These are phyloP conservation scores for Onychomys leucogaster DNA, from an alignment of 2,797 vertebrate species.

Conservation along the genomic window DNA sequence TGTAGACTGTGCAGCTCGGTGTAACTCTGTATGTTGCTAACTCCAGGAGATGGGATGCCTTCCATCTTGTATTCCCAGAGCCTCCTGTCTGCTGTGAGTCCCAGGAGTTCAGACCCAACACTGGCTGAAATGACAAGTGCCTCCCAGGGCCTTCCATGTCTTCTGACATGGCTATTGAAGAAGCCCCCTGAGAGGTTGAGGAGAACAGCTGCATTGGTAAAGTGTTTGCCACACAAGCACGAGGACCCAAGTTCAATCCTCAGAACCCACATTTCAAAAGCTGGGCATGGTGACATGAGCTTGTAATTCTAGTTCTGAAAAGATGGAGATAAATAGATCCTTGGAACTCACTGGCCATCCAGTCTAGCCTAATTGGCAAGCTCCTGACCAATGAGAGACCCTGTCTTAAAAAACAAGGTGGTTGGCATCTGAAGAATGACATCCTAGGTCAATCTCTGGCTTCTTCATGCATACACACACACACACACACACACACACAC, in stretches of 20 bases:
- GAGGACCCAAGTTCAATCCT: not conserved
- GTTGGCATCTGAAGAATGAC: not conserved
- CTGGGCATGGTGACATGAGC: not conserved
- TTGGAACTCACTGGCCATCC: no score
- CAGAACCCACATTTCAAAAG: not conserved
- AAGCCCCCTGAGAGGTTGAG: not conserved
- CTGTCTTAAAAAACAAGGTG: not conserved
- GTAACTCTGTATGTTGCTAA: not conserved
- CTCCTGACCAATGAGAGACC: not conserved
- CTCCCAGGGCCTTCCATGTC: not conserved
- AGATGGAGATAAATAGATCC: not conserved
- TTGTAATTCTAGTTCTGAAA: not conserved
- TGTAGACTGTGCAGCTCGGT: rapidly evolving
- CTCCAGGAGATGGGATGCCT: not conserved
- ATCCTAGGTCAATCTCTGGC: not conserved
- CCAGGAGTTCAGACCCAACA: rapidly evolving
- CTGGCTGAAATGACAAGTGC: not conserved
- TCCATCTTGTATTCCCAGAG: rapidly evolving
- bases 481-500: no score
- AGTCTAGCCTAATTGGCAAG: not conserved
- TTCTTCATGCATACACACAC: no score
- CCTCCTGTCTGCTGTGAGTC: rapidly evolving
- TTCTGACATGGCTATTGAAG: not conserved
- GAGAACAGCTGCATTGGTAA: not conserved
- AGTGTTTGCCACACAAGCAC: not conserved